phyloP scores from a whole-genome alignment of 2,113 vertebrate genomes.

The Paratilapia polleni region DNA sequence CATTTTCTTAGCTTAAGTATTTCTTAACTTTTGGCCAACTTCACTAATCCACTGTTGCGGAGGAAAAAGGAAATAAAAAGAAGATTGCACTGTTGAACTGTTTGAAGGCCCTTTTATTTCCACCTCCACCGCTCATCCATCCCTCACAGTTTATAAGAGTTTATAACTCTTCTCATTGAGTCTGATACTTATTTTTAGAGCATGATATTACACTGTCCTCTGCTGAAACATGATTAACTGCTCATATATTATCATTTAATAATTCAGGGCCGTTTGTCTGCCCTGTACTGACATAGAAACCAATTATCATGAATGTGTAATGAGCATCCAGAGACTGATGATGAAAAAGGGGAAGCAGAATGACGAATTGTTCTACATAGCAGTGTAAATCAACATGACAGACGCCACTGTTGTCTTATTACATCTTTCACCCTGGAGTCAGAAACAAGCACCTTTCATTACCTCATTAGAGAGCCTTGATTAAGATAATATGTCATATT shows the following conservation, averaged over 20 bases:
- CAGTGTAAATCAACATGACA: not conserved
- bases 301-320: constrained; percentile 59
- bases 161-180: not conserved
- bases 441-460: not conserved
- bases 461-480: not conserved
- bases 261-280: constrained; percentile 62
- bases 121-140: not conserved
- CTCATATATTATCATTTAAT: constrained; percentile 67
- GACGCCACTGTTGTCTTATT: not conserved
- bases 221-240: constrained; percentile 64
- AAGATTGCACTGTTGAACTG: not conserved
- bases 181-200: constrained; percentile 55
- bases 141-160: not conserved
- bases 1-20: not conserved
- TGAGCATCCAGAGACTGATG: constrained; percentile 46
- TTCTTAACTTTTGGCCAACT: not conserved
- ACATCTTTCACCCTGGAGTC: not conserved
- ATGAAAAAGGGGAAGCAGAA: constrained; percentile 27
- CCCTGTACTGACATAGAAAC: constrained; percentile 37
- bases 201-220: constrained; percentile 24
- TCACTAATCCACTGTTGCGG: not conserved
- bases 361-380: constrained; percentile 23
- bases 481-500: not conserved
- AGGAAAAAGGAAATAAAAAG: not conserved
- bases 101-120: not conserved